Percentiles rank a stretch among this genome's conserved stretches.
Evolutionary conservation across 2,113 vertebrate species (phyloP).

Genomic region (Excalfactoria chinensis): DNA sequence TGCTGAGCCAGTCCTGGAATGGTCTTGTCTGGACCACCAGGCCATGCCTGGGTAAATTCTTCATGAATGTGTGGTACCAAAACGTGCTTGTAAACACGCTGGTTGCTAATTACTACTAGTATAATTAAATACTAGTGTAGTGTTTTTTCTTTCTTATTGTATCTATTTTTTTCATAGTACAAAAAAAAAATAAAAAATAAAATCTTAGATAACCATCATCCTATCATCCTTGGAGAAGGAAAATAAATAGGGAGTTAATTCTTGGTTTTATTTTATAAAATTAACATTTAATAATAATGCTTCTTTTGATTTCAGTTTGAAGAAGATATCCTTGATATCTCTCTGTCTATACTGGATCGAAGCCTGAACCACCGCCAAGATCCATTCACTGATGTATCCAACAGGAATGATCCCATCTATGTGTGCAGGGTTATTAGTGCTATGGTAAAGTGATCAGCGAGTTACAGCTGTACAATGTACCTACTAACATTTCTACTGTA

Average conservation of each 20-base stretch:
- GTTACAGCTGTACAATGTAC: not conserved
- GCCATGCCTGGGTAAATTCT: not conserved
- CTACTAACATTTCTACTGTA: not conserved
- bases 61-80: fast-evolving
- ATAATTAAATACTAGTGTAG: not conserved
- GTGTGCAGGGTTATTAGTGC: slow-evolving; percentile 61
- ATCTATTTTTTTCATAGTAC: not conserved
- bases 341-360: slow-evolving; percentile 55
- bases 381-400: slow-evolving; percentile 19
- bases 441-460: slow-evolving; percentile 21
- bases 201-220: not conserved
- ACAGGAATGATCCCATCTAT: slow-evolving; percentile 14
- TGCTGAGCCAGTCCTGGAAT: not conserved
- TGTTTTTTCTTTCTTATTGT: not conserved
- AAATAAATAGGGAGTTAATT: not conserved
- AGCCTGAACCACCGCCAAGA: slow-evolving; percentile 30
- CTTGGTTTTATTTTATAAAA: not conserved
- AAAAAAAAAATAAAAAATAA: not conserved
- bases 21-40: not conserved
- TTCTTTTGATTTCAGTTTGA: slow-evolving; percentile 55
- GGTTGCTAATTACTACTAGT: not conserved
- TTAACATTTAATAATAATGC: not conserved
- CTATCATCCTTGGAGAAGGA: not conserved
- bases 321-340: slow-evolving; percentile 65
- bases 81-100: not conserved